These are phyloP conservation scores for Uloborus diversus DNA, from an alignment of 1,140 invertebrate species.

Conservation along the genomic window DNA sequence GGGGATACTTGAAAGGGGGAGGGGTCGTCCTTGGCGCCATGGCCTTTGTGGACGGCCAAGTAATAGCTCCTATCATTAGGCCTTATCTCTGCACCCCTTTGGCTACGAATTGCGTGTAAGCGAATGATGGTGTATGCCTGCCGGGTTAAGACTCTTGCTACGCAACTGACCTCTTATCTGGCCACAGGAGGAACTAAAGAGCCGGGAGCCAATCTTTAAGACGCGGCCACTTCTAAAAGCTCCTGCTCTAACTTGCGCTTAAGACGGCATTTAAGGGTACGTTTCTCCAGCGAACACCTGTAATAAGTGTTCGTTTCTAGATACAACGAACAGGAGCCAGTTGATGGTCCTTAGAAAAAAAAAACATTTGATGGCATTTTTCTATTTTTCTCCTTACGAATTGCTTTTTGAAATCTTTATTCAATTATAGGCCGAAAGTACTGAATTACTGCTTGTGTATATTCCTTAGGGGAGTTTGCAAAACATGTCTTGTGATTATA, in stretches of 20 bases:
- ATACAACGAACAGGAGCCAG: no score
- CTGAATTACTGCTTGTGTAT: no score
- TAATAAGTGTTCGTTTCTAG: slow-evolving; percentile 1
- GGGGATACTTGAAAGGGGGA: slow-evolving; percentile 14
- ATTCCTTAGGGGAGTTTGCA: no score
- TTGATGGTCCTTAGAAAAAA: no score
- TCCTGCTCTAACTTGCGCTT: not conserved
- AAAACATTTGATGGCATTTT: no score
- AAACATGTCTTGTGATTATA: no score
- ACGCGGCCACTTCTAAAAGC: slow-evolving; percentile 16
- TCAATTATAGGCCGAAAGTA: no score
- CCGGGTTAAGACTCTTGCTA: slow-evolving; percentile 17
- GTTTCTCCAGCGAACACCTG: not conserved
- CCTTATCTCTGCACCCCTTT: slow-evolving; percentile 54
- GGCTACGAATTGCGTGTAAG: slow-evolving; percentile 46
- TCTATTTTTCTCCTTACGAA: not conserved
- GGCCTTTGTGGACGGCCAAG: slow-evolving; percentile 46
- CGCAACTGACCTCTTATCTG: slow-evolving; percentile 45
- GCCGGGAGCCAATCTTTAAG: not conserved
- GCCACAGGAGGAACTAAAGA: slow-evolving; percentile 39
- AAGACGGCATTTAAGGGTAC: slow-evolving; percentile 8
- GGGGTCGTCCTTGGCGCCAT: slow-evolving; percentile 50
- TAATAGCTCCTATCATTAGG: slow-evolving; percentile 54
- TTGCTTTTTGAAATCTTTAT: not conserved
- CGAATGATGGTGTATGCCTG: slow-evolving; percentile 15